A percentile compares a stretch with the other conserved stretches of the same genome.
phyloP scores from a whole-genome alignment of 2,888 invertebrate genomes.

The Caenorhabditis sp. region DNA sequence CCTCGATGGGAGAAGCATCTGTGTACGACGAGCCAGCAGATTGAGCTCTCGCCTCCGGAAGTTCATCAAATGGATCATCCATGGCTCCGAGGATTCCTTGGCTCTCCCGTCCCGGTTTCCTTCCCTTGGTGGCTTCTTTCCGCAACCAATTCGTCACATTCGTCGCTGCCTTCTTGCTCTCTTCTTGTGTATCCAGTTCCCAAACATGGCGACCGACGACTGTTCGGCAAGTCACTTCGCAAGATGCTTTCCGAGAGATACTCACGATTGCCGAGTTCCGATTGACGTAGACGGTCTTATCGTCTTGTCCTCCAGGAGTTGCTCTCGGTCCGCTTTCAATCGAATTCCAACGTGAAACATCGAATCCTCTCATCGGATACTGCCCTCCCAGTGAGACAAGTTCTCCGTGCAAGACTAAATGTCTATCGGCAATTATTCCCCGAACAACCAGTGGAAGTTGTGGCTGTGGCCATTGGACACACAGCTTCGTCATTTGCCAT shows the following conservation, averaged over 20 bases:
- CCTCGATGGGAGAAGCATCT: conserved; percentile 43
- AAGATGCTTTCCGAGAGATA: conserved; percentile 52
- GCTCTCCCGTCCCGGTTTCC: conserved; percentile 65
- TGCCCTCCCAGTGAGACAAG: conserved; percentile 74
- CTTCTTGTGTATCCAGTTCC: conserved; percentile 68
- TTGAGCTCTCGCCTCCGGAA: conserved; percentile 57
- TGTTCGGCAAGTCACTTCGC: conserved; percentile 75
- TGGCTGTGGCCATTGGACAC: conserved; percentile 63
- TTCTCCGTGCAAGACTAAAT: conserved; percentile 62
- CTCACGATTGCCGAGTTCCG: conserved; percentile 61
- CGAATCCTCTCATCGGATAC: conserved; percentile 79
- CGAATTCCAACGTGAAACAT: conserved; percentile 78
- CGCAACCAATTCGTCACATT: conserved; percentile 74
- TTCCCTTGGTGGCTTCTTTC: conserved; percentile 69
- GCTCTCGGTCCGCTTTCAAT: conserved; percentile 40
- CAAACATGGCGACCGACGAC: conserved; percentile 77
- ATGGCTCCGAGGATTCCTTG: conserved; percentile 72
- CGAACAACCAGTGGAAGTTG: conserved; percentile 59
- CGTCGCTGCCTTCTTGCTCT: conserved; percentile 43
- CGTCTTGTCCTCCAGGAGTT: conserved; percentile 2
- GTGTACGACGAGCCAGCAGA: conserved; percentile 2
- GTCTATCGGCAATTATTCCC: conserved; percentile 63
- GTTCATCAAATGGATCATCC: conserved; percentile 74
- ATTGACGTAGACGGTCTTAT: conserved; percentile 67
- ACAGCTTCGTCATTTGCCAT: conserved; percentile 75